phyloP scores from a whole-genome alignment of 1,140 invertebrate genomes.

The Eupristina koningsbergeri region DNA sequence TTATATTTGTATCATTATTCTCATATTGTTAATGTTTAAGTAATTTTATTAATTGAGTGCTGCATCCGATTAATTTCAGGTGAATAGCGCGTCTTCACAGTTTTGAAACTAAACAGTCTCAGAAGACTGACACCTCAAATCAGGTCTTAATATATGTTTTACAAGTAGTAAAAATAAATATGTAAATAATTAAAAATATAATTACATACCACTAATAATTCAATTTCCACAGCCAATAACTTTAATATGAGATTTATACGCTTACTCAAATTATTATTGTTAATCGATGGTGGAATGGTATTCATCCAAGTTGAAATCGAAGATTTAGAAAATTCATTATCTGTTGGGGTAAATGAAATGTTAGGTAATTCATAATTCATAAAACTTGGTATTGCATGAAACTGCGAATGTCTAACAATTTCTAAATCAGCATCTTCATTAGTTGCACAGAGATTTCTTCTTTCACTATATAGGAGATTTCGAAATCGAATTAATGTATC shows the following conservation, averaged over 20 bases:
- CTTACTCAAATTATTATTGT: conserved; percentile 84
- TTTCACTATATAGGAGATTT: conserved; percentile 90
- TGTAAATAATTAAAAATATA: background rate
- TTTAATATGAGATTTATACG: conserved; percentile 93
- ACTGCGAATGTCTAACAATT: conserved; percentile 64
- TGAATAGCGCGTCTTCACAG: too few relatives aligned
- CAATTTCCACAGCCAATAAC: conserved; percentile 92
- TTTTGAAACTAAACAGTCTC: too few relatives aligned
- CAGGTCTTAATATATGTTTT: too few relatives aligned
- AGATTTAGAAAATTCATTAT: conserved; percentile 76
- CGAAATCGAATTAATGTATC: conserved; percentile 93
- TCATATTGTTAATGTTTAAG: too few relatives aligned
- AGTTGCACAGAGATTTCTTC: conserved; percentile 94
- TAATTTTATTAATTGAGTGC: too few relatives aligned
- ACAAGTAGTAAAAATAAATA: background rate
- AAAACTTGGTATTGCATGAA: conserved; percentile 41
- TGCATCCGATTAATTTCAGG: too few relatives aligned
- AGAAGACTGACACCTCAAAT: too few relatives aligned
- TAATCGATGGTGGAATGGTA: conserved; percentile 83
- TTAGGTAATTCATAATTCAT: conserved; percentile 15
- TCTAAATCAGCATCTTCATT: conserved; percentile 78
- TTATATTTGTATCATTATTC: too few relatives aligned
- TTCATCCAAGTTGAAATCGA: conserved; percentile 90
- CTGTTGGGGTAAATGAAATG: conserved; percentile 62
- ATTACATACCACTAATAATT: conserved; percentile 82